Percentiles rank a stretch among this genome's conserved stretches.
These are phyloP conservation scores for Actinernus sp. DNA, from an alignment of 92 coral and sea anemone species.

Conservation along the genomic window DNA sequence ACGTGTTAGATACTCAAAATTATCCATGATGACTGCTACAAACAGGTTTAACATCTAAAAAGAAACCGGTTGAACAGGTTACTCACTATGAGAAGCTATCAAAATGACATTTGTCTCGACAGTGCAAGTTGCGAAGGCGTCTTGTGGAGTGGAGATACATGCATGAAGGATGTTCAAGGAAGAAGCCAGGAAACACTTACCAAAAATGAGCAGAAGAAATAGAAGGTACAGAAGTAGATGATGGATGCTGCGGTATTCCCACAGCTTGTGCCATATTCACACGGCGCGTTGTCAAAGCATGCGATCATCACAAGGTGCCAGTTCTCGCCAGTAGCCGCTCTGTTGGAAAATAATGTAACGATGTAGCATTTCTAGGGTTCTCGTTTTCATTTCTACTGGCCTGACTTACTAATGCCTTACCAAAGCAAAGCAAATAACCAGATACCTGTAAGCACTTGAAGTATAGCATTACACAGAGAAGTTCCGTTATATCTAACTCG, in stretches of 20 bases:
- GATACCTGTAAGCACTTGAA: background rate
- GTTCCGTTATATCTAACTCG: no score
- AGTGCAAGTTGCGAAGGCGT: no score
- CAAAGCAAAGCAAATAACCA: background rate
- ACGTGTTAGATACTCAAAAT: slow-evolving; percentile 96
- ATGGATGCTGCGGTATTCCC: slow-evolving; percentile 94
- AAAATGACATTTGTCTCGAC: no score
- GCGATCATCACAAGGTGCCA: slow-evolving; percentile 96
- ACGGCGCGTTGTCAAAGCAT: slow-evolving; percentile 80
- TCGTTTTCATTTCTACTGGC: background rate
- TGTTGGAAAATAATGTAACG: background rate
- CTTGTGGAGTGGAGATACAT: no score
- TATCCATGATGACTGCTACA: slow-evolving; percentile 99
- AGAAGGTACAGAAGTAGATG: slow-evolving; percentile 92
- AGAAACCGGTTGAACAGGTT: background rate
- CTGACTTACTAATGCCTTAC: background rate
- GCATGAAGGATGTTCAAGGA: no score
- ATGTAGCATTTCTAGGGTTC: background rate
- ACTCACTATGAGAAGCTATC: no score
- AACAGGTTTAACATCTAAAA: slow-evolving; percentile 95
- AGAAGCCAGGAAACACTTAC: no score
- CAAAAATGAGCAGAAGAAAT: slow-evolving; percentile 97
- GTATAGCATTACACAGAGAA: no score
- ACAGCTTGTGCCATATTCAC: slow-evolving; percentile 66
- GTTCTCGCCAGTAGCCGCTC: slow-evolving; percentile 98